phyloP scores from a whole-genome alignment of 1,140 invertebrate species.

The Drosophila yakuba region DNA sequence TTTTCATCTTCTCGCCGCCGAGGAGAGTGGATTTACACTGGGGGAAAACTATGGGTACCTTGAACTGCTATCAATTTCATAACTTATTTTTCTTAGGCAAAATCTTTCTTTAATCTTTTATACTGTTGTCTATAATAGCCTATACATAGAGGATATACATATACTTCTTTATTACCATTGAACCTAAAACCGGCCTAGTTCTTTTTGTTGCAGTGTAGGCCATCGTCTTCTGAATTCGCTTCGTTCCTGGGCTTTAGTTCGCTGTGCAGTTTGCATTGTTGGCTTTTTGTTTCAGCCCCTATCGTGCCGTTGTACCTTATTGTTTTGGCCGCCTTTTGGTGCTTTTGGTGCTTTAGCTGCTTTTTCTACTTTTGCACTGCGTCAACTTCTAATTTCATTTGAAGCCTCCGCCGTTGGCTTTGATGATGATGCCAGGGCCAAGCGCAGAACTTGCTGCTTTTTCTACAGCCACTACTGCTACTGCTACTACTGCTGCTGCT shows the following conservation, averaged over 20 bases:
- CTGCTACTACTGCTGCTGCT: slow-evolving; percentile 23
- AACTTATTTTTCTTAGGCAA: no score
- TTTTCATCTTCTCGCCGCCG: slow-evolving; percentile 48
- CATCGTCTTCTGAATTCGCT: slow-evolving; percentile 21
- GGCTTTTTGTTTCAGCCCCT: slow-evolving; percentile 29
- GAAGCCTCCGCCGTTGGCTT: slow-evolving; percentile 64
- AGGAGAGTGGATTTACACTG: slow-evolving; percentile 29
- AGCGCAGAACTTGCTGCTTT: slow-evolving; percentile 48
- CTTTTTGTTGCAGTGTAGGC: slow-evolving; percentile 4
- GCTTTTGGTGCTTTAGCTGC: slow-evolving; percentile 29
- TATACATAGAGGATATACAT: not conserved
- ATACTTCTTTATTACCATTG: no score
- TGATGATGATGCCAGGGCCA: slow-evolving; percentile 78
- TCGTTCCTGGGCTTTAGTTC: slow-evolving; percentile 24
- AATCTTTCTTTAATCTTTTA: no score
- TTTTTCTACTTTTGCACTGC: slow-evolving; percentile 58
- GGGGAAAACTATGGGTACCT: not conserved
- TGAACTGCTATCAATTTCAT: no score
- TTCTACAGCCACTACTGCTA: not conserved
- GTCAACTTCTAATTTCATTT: slow-evolving; percentile 81
- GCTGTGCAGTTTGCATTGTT: slow-evolving; percentile 69
- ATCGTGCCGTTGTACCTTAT: slow-evolving; percentile 50
- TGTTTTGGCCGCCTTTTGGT: slow-evolving; percentile 38
- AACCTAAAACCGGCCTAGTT: no score
- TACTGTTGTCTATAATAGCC: not conserved